These are phyloP conservation scores for Aleiodes sp. DNA, from an alignment of 1,140 invertebrate genomes.

Conservation along the genomic window DNA sequence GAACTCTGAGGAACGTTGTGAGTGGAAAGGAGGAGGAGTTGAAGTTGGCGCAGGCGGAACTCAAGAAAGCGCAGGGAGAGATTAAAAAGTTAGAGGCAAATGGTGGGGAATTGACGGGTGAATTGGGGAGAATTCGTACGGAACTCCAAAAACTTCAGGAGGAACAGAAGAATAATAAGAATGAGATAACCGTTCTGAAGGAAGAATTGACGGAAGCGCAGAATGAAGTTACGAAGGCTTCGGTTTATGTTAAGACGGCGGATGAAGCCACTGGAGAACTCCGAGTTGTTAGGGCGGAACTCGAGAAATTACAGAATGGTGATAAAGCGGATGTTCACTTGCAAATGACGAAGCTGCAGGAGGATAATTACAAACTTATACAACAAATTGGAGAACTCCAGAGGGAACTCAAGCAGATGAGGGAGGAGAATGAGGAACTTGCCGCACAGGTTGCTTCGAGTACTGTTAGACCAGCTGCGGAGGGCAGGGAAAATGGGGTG, in stretches of 20 bases:
- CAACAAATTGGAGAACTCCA: constrained; percentile 52
- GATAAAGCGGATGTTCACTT: constrained; percentile 45
- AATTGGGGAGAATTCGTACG: constrained; percentile 44
- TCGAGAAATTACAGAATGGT: constrained; percentile 55
- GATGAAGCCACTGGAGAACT: constrained; percentile 39
- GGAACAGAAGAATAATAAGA: constrained; percentile 48
- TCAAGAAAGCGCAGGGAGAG: constrained; percentile 47
- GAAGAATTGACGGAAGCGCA: constrained; percentile 45
- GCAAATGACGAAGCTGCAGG: constrained; percentile 55
- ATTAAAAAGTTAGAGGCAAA: constrained; percentile 42
- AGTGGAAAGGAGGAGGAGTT: constrained; percentile 49
- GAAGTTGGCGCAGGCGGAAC: constrained; percentile 39
- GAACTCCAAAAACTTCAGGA: constrained; percentile 41
- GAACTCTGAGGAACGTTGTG: constrained; percentile 40
- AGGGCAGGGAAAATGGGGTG: constrained; percentile 67
- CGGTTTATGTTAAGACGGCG: constrained; percentile 31
- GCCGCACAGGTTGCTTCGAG: constrained; percentile 53
- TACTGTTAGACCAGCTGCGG: constrained; percentile 59
- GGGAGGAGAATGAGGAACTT: constrained; percentile 64
- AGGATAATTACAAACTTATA: constrained; percentile 66
- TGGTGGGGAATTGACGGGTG: constrained; percentile 40
- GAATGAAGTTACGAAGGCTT: constrained; percentile 46
- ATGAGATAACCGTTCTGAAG: constrained; percentile 47
- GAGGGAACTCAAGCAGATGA: constrained; percentile 54
- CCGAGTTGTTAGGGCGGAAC: constrained; percentile 43